phyloP scores from a whole-genome alignment of 2,113 vertebrate genomes.

The Pachypanchax playfairii region DNA sequence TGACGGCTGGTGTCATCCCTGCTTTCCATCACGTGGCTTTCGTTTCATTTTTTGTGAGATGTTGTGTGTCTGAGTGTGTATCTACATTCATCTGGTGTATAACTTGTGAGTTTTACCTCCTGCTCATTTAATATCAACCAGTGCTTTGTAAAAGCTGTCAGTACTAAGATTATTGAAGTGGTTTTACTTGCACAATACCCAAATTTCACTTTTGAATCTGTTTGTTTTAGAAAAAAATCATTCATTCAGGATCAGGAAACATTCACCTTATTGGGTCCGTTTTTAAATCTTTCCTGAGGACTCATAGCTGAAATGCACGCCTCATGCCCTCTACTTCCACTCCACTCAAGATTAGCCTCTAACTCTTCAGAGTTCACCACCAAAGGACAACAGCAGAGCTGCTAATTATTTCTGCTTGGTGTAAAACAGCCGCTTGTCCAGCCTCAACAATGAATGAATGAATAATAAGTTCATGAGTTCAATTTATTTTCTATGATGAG shows the following conservation, averaged over 20 bases:
- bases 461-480: slow-evolving; percentile 62
- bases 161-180: not conserved
- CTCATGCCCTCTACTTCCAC: not conserved
- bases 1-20: slow-evolving; percentile 75
- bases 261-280: not conserved
- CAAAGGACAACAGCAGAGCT: not conserved
- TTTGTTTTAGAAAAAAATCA: not conserved
- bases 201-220: not conserved
- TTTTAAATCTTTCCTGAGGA: slow-evolving; percentile 28
- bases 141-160: not conserved
- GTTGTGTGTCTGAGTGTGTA: slow-evolving; percentile 38
- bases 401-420: slow-evolving; percentile 15
- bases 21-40: slow-evolving; percentile 69
- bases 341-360: slow-evolving; percentile 3
- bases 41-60: slow-evolving; percentile 48
- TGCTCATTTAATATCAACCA: not conserved
- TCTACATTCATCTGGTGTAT: slow-evolving; percentile 6
- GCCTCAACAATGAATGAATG: slow-evolving; percentile 47
- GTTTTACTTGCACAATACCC: not conserved
- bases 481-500: slow-evolving; percentile 65
- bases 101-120: slow-evolving; percentile 2
- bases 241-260: slow-evolving; percentile 25
- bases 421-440: slow-evolving; percentile 55
- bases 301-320: not conserved
- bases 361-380: slow-evolving; percentile 13